These are phyloP conservation scores for Helarctos malayanus DNA, from an alignment of 2,797 vertebrate species.

Conservation along the genomic window DNA sequence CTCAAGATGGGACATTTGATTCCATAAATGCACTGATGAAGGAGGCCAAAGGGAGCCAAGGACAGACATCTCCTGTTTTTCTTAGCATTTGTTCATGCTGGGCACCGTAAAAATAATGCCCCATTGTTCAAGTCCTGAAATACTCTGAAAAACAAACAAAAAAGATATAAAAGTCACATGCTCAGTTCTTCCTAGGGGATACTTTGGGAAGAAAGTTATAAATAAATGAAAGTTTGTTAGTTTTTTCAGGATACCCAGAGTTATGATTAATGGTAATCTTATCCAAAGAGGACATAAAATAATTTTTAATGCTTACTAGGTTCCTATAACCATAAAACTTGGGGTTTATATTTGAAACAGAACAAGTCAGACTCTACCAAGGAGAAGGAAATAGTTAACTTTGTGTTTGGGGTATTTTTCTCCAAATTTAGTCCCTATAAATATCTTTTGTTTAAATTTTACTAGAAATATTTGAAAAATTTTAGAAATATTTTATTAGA, in stretches of 20 bases:
- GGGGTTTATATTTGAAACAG: conserved; percentile 26
- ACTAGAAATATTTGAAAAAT: background rate
- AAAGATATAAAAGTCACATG: background rate
- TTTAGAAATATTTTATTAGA: background rate
- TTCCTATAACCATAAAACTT: background rate
- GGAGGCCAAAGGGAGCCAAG: background rate
- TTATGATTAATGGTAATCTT: background rate
- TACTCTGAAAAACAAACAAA: background rate
- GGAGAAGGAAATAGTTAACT: background rate
- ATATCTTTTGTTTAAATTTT: background rate
- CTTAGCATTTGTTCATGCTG: background rate
- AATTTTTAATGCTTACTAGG: background rate
- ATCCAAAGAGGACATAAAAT: background rate
- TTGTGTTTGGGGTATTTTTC: background rate
- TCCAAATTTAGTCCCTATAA: background rate
- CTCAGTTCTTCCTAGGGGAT: background rate
- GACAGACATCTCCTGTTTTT: background rate
- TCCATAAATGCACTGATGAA: background rate
- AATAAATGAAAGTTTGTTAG: background rate
- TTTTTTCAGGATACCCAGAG: background rate
- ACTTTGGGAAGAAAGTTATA: background rate
- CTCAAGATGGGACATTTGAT: background rate
- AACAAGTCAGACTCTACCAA: background rate
- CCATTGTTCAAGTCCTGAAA: background rate
- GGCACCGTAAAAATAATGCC: background rate